These are phyloP conservation scores for Larimichthys polyactis DNA, from an alignment of 2,113 vertebrate species.

Conservation along the genomic window DNA sequence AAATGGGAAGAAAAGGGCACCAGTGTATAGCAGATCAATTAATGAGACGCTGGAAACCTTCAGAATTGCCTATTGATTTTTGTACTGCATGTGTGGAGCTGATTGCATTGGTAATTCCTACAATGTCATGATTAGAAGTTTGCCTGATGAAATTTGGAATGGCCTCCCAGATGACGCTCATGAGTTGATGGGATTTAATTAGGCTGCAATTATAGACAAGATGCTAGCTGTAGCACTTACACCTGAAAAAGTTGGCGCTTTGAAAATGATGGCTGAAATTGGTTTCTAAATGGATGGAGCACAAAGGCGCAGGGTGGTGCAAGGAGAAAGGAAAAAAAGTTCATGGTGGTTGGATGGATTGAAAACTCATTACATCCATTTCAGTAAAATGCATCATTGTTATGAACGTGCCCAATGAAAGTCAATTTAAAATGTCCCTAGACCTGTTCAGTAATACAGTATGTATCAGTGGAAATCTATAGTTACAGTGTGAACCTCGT, in stretches of 20 bases:
- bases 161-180: conserved; percentile 51
- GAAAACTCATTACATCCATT: conserved; percentile 1
- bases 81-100: conserved; percentile 7
- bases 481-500: not conserved
- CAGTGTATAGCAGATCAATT: conserved; percentile 44
- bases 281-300: conserved; percentile 39
- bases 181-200: conserved; percentile 64
- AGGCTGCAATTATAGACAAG: conserved; percentile 64
- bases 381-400: conserved; percentile 13
- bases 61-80: conserved; percentile 73
- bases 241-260: conserved; percentile 41
- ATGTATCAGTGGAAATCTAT: not conserved
- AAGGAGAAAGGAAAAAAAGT: not conserved
- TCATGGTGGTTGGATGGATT: not conserved
- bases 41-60: conserved; percentile 58
- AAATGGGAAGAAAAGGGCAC: conserved; percentile 25
- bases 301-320: not conserved
- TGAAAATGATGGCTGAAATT: conserved; percentile 56
- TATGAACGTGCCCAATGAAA: conserved; percentile 10
- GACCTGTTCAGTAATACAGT: not conserved
- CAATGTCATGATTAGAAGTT: conserved; percentile 40
- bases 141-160: conserved; percentile 57
- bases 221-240: conserved; percentile 47
- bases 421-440: not conserved
- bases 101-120: conserved; percentile 54